Evolutionary conservation across 2,888 invertebrate genomes (phyloP).

Genomic region (Stictocephala bisonia): DNA sequence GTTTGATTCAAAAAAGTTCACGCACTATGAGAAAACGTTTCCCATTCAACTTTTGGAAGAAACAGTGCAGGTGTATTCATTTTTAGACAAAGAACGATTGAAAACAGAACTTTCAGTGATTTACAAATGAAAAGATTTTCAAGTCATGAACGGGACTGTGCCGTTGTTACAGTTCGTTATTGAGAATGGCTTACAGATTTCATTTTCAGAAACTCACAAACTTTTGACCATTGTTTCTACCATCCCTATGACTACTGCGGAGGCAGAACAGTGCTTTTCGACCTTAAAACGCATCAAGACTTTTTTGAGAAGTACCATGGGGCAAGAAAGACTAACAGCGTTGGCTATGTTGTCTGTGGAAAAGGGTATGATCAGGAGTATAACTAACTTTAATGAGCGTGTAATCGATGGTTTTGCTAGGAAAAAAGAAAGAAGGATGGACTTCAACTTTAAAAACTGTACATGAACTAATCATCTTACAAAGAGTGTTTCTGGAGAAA

Average conservation of each 20-base stretch:
- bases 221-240: slow-evolving; percentile 55
- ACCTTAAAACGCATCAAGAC: slow-evolving; percentile 58
- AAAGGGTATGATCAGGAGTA: slow-evolving; percentile 49
- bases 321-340: slow-evolving; percentile 56
- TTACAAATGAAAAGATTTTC: slow-evolving; percentile 9
- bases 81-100: not conserved
- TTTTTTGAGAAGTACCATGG: slow-evolving; percentile 58
- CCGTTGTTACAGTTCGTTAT: not conserved
- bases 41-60: not conserved
- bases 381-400: slow-evolving; percentile 53
- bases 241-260: slow-evolving; percentile 51
- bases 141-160: not conserved
- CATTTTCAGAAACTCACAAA: slow-evolving; percentile 57
- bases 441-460: slow-evolving; percentile 42
- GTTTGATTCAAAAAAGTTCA: too few species aligned
- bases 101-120: slow-evolving; percentile 14
- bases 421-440: slow-evolving; percentile 48
- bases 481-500: too few species aligned
- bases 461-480: too few species aligned
- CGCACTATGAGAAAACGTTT: too few species aligned
- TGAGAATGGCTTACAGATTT: slow-evolving; percentile 49
- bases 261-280: slow-evolving; percentile 57
- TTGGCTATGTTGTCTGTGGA: slow-evolving; percentile 57
- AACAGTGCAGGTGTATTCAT: not conserved
- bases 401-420: slow-evolving; percentile 50